These are phyloP conservation scores for Argentina silus DNA, from an alignment of 2,797 vertebrate genomes.

Conservation along the genomic window DNA sequence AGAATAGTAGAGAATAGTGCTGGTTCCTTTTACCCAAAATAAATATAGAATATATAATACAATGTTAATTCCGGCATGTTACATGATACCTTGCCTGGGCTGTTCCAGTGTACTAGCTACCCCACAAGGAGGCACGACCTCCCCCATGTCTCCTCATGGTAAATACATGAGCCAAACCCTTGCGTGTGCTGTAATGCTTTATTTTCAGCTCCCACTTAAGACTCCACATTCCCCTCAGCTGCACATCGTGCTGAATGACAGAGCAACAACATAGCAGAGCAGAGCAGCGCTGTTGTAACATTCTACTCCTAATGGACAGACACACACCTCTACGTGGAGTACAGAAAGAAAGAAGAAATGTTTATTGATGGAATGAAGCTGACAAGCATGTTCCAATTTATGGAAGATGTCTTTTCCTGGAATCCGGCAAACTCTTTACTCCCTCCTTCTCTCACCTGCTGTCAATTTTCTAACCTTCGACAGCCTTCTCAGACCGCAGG, in stretches of 20 bases:
- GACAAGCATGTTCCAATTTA: constrained; percentile 20
- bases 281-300: constrained; percentile 44
- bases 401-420: not conserved
- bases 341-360: constrained; percentile 1
- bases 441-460: not conserved
- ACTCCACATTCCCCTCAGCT: constrained; percentile 30
- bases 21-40: too few relatives aligned
- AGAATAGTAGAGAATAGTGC: too few relatives aligned
- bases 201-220: constrained; percentile 51
- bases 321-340: not conserved
- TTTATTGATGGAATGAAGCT: constrained; percentile 22
- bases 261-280: constrained; percentile 47
- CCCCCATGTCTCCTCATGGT: constrained; percentile 39
- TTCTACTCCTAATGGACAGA: constrained; percentile 23
- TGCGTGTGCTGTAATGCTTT: constrained; percentile 27
- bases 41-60: too few relatives aligned
- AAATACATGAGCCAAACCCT: constrained; percentile 41
- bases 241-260: constrained; percentile 34
- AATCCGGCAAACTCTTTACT: not conserved
- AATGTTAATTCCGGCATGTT: not conserved
- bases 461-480: not conserved
- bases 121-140: not conserved
- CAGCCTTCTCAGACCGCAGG: not conserved
- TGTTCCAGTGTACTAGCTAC: not conserved
- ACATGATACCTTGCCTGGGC: not conserved